A percentile compares a stretch with the other conserved stretches of the same genome.
Conservation (phyloP, 2,797 vertebrate species). For the Phoxinus dragarum region DNA sequence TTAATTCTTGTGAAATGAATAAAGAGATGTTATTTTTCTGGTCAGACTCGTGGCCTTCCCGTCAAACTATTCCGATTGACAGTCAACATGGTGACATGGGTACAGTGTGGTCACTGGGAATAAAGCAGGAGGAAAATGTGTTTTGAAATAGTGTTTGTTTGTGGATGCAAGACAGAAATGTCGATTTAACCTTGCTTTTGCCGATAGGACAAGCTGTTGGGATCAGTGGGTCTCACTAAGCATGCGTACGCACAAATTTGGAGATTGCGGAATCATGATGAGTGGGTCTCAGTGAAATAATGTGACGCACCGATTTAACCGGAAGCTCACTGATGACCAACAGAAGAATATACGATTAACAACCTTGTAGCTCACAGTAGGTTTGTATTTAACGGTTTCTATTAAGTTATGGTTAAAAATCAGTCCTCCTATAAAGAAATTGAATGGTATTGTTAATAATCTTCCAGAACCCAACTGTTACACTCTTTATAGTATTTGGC, state of each 20-base stretch:
- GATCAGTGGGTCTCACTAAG: no score
- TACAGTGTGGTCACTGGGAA: slow-evolving; percentile 35
- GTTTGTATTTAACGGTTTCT: neutral
- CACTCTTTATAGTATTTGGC: neutral
- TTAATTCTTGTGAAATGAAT: neutral
- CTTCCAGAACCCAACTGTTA: neutral
- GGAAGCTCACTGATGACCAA: neutral
- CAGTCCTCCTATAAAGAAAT: no score
- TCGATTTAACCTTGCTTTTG: neutral
- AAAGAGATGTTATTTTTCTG: slow-evolving; percentile 27
- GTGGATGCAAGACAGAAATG: neutral
- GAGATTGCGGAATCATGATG: slow-evolving; percentile 5
- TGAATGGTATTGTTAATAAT: no score
- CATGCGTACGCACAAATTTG: neutral
- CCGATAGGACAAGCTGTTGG: neutral
- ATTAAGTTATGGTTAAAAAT: neutral
- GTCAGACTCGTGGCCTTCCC: neutral
- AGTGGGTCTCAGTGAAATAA: no score
- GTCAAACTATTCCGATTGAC: slow-evolving; percentile 23
- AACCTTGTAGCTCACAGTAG: neutral
- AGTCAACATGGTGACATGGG: slow-evolving; percentile 42
- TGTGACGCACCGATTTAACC: no score
- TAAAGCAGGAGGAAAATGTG: slow-evolving; percentile 24
- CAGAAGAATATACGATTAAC: neutral
- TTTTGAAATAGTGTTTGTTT: slow-evolving; percentile 32